Evolutionary conservation across 2,797 vertebrate species (phyloP).

Genomic region (Crenichthys baileyi): DNA sequence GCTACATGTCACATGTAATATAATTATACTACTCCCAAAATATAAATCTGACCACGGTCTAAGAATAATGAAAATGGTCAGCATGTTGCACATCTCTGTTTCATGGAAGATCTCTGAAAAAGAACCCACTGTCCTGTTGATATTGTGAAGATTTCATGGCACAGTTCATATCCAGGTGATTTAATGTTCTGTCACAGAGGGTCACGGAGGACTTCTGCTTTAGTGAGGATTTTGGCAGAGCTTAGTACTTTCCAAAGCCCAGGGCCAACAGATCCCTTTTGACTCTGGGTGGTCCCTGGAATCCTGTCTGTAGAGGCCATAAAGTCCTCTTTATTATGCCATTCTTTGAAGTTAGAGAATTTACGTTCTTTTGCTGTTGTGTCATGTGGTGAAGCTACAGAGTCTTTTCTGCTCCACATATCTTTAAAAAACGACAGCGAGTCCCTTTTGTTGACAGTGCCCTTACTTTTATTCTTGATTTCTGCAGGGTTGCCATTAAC

Average conservation of each 20-base stretch:
- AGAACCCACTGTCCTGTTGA: slow-evolving; percentile 36
- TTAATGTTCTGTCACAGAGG: slow-evolving; percentile 64
- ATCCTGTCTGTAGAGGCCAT: slow-evolving; percentile 55
- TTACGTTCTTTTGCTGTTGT: slow-evolving; percentile 49
- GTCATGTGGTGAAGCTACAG: slow-evolving; percentile 32
- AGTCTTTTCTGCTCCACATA: slow-evolving; percentile 47
- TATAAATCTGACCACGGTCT: slow-evolving; percentile 40
- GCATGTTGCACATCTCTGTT: slow-evolving; percentile 45
- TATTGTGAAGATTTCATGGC: slow-evolving; percentile 39
- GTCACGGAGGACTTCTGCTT: slow-evolving; percentile 76
- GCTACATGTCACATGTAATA: slow-evolving; percentile 65
- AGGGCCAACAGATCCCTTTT: slow-evolving; percentile 81
- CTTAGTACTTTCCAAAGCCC: slow-evolving; percentile 91
- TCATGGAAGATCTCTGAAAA: slow-evolving; percentile 72
- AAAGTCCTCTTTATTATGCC: slow-evolving; percentile 29
- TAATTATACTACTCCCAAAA: slow-evolving; percentile 44
- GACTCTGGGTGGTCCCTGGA: slow-evolving; percentile 58
- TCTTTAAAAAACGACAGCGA: slow-evolving; percentile 49
- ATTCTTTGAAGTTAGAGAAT: slow-evolving; percentile 50
- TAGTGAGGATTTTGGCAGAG: slow-evolving; percentile 81
- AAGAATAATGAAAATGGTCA: slow-evolving; percentile 46
- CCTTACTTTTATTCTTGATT: slow-evolving; percentile 45
- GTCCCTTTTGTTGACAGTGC: slow-evolving; percentile 46
- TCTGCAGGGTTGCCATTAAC: slow-evolving; percentile 45
- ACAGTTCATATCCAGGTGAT: slow-evolving; percentile 42